These are phyloP conservation scores for Bacillus rossius DNA, from an alignment of 1,140 invertebrate species.

Conservation along the genomic window DNA sequence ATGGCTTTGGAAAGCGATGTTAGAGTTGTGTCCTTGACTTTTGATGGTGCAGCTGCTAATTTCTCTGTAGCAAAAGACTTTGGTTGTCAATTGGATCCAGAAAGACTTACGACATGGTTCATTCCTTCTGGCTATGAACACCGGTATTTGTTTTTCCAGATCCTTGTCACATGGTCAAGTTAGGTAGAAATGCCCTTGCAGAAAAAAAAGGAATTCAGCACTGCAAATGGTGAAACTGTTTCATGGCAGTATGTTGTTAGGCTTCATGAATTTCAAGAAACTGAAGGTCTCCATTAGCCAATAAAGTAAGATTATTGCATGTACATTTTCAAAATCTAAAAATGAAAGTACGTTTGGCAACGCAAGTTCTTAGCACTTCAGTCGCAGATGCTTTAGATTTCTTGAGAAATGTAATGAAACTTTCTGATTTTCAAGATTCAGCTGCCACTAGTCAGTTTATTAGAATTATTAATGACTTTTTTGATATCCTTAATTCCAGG, in stretches of 20 bases:
- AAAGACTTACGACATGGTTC: conserved; percentile 25
- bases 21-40: conserved; percentile 5
- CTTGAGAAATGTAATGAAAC: neutral
- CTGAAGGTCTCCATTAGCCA: conserved; percentile 20
- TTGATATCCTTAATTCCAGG: conserved; percentile 1
- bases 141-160: conserved; percentile 20
- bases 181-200: conserved; percentile 32
- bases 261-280: conserved; percentile 18
- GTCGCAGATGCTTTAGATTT: conserved; percentile 11
- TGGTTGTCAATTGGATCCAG: conserved; percentile 25
- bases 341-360: conserved; percentile 26
- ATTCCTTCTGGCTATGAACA: conserved; percentile 19
- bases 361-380: conserved; percentile 20
- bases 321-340: conserved; percentile 5
- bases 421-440: neutral
- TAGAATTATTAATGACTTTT: neutral
- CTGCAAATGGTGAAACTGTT: conserved; percentile 17
- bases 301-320: conserved; percentile 11
- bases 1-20: neutral
- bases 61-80: conserved; percentile 17
- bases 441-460: neutral
- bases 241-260: conserved; percentile 21
- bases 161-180: conserved; percentile 39
- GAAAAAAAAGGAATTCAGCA: conserved; percentile 12
- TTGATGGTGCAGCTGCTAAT: neutral